A percentile compares a stretch with the other conserved stretches of the same genome.
phyloP scores from a whole-genome alignment of 2,113 vertebrate species.

The Entelurus aequoreus region DNA sequence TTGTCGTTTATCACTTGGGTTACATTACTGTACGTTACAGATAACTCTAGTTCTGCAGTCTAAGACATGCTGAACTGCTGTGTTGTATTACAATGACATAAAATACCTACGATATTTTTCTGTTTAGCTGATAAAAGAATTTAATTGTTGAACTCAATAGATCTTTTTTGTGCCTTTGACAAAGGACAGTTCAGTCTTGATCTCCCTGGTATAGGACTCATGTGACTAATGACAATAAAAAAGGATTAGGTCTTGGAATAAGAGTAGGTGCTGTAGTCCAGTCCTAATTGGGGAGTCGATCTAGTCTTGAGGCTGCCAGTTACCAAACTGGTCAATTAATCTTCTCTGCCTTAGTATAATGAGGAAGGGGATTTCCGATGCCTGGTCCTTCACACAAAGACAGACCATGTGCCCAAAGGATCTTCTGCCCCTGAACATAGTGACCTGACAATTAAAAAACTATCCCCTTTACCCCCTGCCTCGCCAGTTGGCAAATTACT shows the following conservation, averaged over 20 bases:
- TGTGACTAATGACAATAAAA: constrained; percentile 65
- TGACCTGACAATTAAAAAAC: constrained; percentile 78
- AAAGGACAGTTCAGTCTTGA: constrained; percentile 54
- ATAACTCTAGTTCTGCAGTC: constrained; percentile 28
- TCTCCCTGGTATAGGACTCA: constrained; percentile 49
- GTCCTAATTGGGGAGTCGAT: constrained; percentile 73
- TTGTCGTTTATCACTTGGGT: constrained; percentile 45
- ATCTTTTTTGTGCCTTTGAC: constrained; percentile 48
- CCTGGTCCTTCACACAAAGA: constrained; percentile 64
- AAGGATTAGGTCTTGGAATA: constrained; percentile 63
- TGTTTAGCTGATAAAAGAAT: neutral
- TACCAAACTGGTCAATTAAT: constrained; percentile 80
- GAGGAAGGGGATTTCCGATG: constrained; percentile 74
- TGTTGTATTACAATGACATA: constrained; percentile 3
- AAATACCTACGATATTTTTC: neutral
- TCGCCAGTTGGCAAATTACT: constrained; percentile 78
- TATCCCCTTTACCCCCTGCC: constrained; percentile 58
- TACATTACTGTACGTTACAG: constrained; percentile 23
- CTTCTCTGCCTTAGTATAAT: constrained; percentile 70
- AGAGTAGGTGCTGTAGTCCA: constrained; percentile 64
- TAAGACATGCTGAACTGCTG: constrained; percentile 36
- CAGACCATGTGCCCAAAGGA: constrained; percentile 72
- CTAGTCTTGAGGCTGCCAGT: constrained; percentile 73
- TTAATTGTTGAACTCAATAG: constrained; percentile 21
- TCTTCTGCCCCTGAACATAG: constrained; percentile 62